Conservation (phyloP, 2,113 vertebrate species). For the Osmerus eperlanus region DNA sequence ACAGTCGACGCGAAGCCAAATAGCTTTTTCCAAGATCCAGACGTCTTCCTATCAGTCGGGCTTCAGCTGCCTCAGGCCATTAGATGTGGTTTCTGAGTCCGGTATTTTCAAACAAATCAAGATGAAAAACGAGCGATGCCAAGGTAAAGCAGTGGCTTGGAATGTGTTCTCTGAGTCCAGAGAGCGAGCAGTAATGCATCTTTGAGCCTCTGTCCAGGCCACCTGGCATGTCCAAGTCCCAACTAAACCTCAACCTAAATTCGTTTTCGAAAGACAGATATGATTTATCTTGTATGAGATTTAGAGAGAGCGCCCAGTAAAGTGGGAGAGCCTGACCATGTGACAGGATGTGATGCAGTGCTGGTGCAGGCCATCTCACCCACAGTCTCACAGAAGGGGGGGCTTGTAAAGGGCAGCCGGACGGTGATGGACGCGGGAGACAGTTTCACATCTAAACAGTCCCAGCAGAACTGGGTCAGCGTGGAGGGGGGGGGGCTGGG, state of each 20-base stretch:
- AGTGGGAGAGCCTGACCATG: too few relatives aligned
- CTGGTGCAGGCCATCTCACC: too few relatives aligned
- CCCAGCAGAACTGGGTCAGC: constrained; percentile 49
- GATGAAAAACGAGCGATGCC: constrained; percentile 60
- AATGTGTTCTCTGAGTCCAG: constrained; percentile 20
- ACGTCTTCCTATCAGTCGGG: constrained; percentile 50
- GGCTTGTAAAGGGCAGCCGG: constrained; percentile 5
- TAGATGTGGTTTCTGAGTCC: constrained; percentile 45
- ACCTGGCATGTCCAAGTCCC: too few relatives aligned
- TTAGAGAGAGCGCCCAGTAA: too few relatives aligned
- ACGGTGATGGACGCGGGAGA: constrained; percentile 32
- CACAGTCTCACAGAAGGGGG: too few relatives aligned
- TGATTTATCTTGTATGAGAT: too few relatives aligned
- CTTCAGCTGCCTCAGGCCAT: constrained; percentile 43
- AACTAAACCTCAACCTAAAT: too few relatives aligned
- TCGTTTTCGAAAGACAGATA: too few relatives aligned
- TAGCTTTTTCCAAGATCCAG: constrained; percentile 47
- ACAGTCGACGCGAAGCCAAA: constrained; percentile 57
- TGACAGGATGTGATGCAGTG: too few relatives aligned
- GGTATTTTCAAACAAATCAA: constrained; percentile 66
- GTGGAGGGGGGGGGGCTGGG: neutral
- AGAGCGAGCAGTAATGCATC: too few relatives aligned
- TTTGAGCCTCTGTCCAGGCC: too few relatives aligned
- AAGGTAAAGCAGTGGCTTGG: constrained; percentile 38
- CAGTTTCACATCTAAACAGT: constrained; percentile 44